A percentile compares a stretch with the other conserved stretches of the same genome.
phyloP scores from a whole-genome alignment of 2,888 invertebrate species.

The Hydroisotoma schaefferi region DNA sequence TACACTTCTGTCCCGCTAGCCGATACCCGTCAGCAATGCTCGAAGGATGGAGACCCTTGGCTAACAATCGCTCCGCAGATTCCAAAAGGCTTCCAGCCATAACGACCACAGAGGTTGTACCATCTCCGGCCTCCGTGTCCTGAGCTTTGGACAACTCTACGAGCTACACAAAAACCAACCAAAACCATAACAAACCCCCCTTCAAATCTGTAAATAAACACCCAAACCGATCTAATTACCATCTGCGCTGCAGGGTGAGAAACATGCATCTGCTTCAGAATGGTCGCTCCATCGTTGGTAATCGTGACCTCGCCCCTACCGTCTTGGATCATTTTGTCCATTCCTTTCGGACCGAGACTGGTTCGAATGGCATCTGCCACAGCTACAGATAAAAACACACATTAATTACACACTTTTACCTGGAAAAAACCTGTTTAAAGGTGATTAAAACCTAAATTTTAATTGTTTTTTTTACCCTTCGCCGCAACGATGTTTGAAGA shows the following conservation, averaged over 20 bases:
- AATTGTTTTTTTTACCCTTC: conserved; percentile 83
- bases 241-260: conserved; percentile 98
- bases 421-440: background rate
- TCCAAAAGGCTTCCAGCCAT: conserved; percentile 94
- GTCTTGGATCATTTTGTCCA: conserved; percentile 99
- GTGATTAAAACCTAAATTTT: background rate
- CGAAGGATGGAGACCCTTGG: conserved; percentile 95
- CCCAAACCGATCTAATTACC: no score
- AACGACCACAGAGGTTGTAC: conserved; percentile 97
- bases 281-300: conserved; percentile 99
- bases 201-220: no score
- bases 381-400: conserved; percentile 61
- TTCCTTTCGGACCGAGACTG: conserved; percentile 95
- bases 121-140: conserved; percentile 98
- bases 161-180: conserved; percentile 61
- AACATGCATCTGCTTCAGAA: conserved; percentile 97
- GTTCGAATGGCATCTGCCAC: conserved; percentile 98
- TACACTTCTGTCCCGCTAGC: conserved; percentile 60
- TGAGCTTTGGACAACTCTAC: conserved; percentile 98
- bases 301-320: conserved; percentile 98
- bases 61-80: conserved; percentile 85
- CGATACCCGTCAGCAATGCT: conserved; percentile 97
- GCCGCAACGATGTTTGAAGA: conserved; percentile 95
- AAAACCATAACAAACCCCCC: no score
- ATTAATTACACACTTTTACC: background rate